Evolutionary conservation across 1,140 invertebrate species (phyloP).

Genomic region (Procambarus clarkii): DNA sequence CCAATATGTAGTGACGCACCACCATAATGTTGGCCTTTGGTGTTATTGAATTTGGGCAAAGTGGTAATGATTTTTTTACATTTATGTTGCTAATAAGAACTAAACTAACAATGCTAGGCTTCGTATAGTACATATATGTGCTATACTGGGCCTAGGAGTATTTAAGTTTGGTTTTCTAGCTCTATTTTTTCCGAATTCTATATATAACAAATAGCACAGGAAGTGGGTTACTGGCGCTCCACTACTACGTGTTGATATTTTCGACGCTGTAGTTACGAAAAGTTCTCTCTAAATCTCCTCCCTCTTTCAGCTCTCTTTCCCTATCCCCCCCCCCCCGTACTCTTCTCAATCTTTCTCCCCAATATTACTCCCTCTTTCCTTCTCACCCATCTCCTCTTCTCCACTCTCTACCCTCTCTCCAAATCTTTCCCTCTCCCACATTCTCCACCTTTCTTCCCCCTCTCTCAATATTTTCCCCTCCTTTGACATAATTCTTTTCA

Average conservation of each 20-base stretch:
- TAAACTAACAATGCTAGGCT: too few relatives aligned
- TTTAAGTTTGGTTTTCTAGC: conserved; percentile 1
- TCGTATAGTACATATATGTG: not conserved
- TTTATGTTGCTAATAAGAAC: too few relatives aligned
- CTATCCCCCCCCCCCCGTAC: too few relatives aligned
- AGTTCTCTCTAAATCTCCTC: not conserved
- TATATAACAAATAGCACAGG: not conserved
- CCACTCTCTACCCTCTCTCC: not conserved
- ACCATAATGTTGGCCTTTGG: too few relatives aligned
- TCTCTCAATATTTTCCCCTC: not conserved
- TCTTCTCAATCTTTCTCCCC: too few relatives aligned
- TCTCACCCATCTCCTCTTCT: not conserved
- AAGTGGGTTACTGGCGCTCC: too few relatives aligned
- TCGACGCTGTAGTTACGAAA: too few relatives aligned
- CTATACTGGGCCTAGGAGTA: not conserved
- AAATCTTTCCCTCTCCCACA: not conserved
- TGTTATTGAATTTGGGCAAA: too few relatives aligned
- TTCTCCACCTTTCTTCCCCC: not conserved
- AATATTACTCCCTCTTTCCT: too few relatives aligned
- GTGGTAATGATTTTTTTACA: too few relatives aligned
- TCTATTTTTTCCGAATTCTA: conserved; percentile 14
- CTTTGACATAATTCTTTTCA: not conserved
- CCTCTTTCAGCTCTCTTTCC: not conserved
- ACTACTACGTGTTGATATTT: not conserved
- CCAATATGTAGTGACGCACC: too few relatives aligned